phyloP scores from a whole-genome alignment of 2,888 invertebrate species.

The Litoditis marina region DNA sequence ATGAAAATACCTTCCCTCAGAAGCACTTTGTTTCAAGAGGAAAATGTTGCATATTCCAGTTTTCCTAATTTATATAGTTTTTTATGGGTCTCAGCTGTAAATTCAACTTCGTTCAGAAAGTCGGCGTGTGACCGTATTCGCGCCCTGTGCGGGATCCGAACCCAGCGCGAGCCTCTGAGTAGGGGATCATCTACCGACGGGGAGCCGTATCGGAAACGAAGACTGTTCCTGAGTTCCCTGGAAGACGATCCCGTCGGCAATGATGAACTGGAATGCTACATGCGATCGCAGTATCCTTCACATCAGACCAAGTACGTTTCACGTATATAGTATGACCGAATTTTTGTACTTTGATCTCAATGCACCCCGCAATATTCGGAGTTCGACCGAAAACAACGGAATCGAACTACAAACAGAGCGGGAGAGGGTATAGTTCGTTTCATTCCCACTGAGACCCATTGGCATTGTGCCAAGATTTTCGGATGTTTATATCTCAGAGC shows the following conservation, averaged over 20 bases:
- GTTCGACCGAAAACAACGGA: too few relatives aligned
- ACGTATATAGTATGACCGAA: not conserved
- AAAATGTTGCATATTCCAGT: too few relatives aligned
- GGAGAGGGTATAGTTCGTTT: too few relatives aligned
- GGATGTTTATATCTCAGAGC: too few relatives aligned
- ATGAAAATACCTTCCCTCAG: too few relatives aligned
- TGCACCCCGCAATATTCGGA: too few relatives aligned
- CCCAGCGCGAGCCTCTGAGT: conserved; percentile 32
- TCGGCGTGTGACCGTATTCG: conserved; percentile 31
- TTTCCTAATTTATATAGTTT: not conserved
- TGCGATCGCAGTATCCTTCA: conserved; percentile 31
- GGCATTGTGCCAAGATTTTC: too few relatives aligned
- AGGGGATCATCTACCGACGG: conserved; percentile 37
- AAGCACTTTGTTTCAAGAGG: too few relatives aligned
- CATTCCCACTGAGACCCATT: too few relatives aligned
- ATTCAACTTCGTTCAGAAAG: not conserved
- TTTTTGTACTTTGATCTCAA: not conserved
- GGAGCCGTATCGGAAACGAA: conserved; percentile 45
- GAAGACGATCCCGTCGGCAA: conserved; percentile 50
- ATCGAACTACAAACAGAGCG: too few relatives aligned
- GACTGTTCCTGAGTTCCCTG: conserved; percentile 50
- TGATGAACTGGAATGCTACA: conserved; percentile 52
- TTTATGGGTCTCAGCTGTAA: not conserved
- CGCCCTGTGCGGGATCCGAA: conserved; percentile 29
- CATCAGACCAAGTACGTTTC: conserved; percentile 32